These are phyloP conservation scores for Gambelia wislizenii DNA, from an alignment of 2,797 vertebrate genomes.

Conservation along the genomic window DNA sequence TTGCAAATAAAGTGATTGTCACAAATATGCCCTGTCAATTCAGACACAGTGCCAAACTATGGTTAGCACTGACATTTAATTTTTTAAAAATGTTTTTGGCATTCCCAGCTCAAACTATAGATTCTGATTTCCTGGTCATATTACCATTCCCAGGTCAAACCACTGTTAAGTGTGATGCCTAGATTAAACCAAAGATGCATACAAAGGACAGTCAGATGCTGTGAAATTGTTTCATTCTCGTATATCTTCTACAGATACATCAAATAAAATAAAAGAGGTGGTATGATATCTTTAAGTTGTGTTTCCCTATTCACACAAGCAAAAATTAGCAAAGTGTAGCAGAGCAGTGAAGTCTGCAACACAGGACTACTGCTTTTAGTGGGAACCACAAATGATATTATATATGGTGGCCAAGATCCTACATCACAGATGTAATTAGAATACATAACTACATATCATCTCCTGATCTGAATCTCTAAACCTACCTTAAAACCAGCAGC, in stretches of 20 bases:
- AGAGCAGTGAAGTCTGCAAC: neutral
- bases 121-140: neutral
- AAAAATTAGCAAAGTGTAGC: neutral
- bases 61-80: neutral
- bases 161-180: neutral
- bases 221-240: too few species aligned
- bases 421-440: too few species aligned
- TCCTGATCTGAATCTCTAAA: too few species aligned
- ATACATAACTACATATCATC: too few species aligned
- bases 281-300: neutral
- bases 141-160: neutral
- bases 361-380: neutral
- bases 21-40: neutral
- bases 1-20: neutral
- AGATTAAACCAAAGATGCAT: neutral
- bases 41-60: neutral
- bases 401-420: neutral
- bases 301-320: neutral
- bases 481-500: too few species aligned
- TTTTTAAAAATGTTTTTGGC: too few species aligned
- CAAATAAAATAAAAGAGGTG: too few species aligned
- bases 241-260: too few species aligned
- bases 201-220: neutral
- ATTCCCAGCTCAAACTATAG: neutral
- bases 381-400: neutral